Percentiles rank a stretch among this genome's conserved stretches.
These are phyloP conservation scores for Vireo altiloquus DNA, from an alignment of 2,113 vertebrate species.

Conservation along the genomic window DNA sequence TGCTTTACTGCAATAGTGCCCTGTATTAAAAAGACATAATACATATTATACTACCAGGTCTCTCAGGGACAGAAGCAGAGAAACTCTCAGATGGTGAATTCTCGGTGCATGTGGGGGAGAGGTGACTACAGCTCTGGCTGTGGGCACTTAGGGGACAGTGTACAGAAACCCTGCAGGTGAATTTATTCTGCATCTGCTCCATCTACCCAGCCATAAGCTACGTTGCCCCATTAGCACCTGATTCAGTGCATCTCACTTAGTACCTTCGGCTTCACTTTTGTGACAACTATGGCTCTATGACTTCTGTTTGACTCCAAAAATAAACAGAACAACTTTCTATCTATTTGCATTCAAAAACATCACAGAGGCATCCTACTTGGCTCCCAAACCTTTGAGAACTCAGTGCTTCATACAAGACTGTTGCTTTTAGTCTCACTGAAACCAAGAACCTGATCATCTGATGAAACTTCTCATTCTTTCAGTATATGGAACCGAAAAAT, in stretches of 20 bases:
- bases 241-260: background rate
- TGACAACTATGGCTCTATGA: background rate
- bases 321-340: background rate
- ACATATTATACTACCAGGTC: background rate
- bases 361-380: background rate
- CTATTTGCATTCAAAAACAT: background rate
- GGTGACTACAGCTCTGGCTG: background rate
- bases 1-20: background rate
- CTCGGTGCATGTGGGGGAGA: rapidly evolving
- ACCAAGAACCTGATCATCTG: background rate
- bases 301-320: background rate
- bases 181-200: background rate
- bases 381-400: background rate
- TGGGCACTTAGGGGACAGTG: too few relatives aligned
- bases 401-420: background rate
- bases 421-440: background rate
- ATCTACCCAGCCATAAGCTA: background rate
- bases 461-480: background rate
- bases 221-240: background rate
- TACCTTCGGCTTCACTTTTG: background rate
- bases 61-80: background rate
- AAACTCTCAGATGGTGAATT: background rate
- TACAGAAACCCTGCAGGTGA: rapidly evolving
- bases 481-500: background rate
- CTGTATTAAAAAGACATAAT: background rate